Evolutionary conservation across 2,113 vertebrate species (phyloP).

Genomic region (Lates calcarifer): DNA sequence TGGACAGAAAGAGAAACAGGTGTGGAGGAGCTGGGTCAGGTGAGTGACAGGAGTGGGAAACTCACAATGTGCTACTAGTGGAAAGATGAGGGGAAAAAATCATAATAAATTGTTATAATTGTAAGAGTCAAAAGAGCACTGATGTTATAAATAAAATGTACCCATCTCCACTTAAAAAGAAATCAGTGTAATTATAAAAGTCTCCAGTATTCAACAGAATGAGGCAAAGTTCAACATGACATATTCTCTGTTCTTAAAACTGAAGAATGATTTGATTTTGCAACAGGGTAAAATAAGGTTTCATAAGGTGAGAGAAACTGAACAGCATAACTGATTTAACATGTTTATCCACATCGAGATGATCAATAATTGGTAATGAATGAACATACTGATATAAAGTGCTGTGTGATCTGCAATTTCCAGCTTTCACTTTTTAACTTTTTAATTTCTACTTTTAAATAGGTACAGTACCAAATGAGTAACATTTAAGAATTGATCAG

Average conservation of each 20-base stretch:
- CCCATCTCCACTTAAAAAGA: not conserved
- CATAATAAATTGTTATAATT: not conserved
- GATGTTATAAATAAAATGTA: not conserved
- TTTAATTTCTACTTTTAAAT: constrained; percentile 22
- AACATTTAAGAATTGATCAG: constrained; percentile 45
- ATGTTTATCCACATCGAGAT: constrained; percentile 17
- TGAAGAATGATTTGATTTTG: constrained; percentile 10
- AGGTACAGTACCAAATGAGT: constrained; percentile 19
- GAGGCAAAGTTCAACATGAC: not conserved
- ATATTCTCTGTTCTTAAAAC: not conserved
- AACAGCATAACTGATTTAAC: constrained; percentile 4
- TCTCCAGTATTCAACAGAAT: not conserved
- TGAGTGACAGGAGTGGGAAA: not conserved
- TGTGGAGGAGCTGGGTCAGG: not conserved
- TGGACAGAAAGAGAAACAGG: not conserved
- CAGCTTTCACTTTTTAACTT: not conserved
- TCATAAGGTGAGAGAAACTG: not conserved
- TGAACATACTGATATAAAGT: constrained; percentile 11
- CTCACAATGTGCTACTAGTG: not conserved
- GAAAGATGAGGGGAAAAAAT: not conserved
- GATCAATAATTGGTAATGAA: constrained; percentile 37
- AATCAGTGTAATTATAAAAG: not conserved
- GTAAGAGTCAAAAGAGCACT: not conserved
- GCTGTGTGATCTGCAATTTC: constrained; percentile 14
- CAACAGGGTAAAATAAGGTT: constrained; percentile 14